phyloP scores from a whole-genome alignment of 2,113 vertebrate species.

The Epinephelus lanceolatus region DNA sequence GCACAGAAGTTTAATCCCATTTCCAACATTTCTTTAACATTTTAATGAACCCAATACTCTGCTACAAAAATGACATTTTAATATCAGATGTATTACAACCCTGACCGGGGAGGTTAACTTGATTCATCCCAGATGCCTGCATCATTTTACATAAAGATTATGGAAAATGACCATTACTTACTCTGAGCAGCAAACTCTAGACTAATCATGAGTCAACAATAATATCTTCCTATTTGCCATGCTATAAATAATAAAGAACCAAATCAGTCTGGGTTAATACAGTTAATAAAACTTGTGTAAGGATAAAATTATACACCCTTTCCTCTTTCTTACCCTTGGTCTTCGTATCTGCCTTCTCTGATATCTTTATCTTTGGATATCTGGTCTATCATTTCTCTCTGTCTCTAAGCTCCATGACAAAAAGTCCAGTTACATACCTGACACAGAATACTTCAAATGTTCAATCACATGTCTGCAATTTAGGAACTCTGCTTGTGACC shows the following conservation, averaged over 20 bases:
- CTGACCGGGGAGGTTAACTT: neutral
- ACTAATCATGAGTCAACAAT: neutral
- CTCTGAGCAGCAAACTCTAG: neutral
- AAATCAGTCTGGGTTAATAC: too few relatives aligned
- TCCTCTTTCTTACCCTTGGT: neutral
- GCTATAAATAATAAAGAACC: neutral
- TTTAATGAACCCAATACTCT: slow-evolving; percentile 29
- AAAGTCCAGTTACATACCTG: neutral
- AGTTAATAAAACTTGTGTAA: neutral
- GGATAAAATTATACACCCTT: neutral
- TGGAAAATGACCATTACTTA: neutral
- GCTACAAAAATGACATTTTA: slow-evolving; percentile 11
- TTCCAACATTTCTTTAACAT: slow-evolving; percentile 14
- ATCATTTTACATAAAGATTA: slow-evolving; percentile 1
- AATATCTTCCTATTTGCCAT: neutral
- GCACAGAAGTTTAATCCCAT: neutral
- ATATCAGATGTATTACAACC: neutral
- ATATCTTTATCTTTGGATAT: neutral
- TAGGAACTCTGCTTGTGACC: slow-evolving; percentile 20
- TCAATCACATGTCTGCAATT: slow-evolving; percentile 13
- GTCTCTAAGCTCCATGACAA: neutral
- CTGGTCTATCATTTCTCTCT: neutral
- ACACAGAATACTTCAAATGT: neutral
- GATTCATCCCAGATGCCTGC: neutral
- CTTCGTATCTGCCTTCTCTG: neutral